Evolutionary conservation across 2,113 vertebrate species (phyloP).

Genomic region (Ochotona curzoniae): DNA sequence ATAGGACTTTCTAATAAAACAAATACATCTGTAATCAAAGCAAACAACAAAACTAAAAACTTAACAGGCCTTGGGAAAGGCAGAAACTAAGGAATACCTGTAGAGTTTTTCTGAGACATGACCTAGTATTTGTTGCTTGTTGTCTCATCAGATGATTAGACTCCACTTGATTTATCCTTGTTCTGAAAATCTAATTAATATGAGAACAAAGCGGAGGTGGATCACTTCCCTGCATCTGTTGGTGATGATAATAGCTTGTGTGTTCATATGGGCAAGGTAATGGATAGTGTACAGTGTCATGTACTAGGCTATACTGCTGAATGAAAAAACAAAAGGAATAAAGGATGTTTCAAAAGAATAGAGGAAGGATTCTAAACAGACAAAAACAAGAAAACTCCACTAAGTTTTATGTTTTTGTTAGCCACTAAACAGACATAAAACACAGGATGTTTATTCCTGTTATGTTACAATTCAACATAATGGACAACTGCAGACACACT

Average conservation of each 20-base stretch:
- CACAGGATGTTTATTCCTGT: conserved; percentile 1
- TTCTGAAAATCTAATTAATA: conserved; percentile 2
- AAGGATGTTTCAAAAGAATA: conserved; percentile 1
- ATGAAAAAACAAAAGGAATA: background rate
- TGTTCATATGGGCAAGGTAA: background rate
- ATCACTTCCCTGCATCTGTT: background rate
- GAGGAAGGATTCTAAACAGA: conserved; percentile 23
- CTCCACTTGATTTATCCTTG: background rate
- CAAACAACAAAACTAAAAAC: background rate
- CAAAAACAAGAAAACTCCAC: background rate
- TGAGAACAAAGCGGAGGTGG: background rate
- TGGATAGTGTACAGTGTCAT: background rate
- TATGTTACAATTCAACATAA: background rate
- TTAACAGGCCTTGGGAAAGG: conserved; percentile 11
- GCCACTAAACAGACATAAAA: background rate
- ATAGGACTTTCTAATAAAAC: too few species aligned
- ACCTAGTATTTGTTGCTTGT: background rate
- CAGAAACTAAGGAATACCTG: conserved; percentile 43
- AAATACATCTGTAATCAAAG: too few species aligned
- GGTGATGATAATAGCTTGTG: background rate
- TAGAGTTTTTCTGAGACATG: background rate
- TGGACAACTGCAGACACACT: background rate
- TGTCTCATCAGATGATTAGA: background rate
- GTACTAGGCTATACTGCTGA: background rate
- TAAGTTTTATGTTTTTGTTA: conserved; percentile 32